Evolutionary conservation across 2,797 vertebrate genomes (phyloP), one percentile per base, ranked within the genome.

Genomic region (Pelochelys cantorii): DNA sequence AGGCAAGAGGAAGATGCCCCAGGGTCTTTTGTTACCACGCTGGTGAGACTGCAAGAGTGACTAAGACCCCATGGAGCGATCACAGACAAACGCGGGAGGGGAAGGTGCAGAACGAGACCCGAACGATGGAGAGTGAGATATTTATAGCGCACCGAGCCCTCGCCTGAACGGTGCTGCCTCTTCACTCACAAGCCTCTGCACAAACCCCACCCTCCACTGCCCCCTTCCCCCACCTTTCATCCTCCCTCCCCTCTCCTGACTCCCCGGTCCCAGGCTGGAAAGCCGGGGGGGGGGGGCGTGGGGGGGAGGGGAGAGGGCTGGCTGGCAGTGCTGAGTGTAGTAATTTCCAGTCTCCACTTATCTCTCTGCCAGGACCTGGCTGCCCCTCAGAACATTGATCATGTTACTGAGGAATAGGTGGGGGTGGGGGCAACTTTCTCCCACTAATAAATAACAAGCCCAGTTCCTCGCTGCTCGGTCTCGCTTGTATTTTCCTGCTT

Each of bases 271-370:
- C 42, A 15, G 29, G 20, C 14, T 3, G n/a, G 17, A 34, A 34
- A 71, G 82, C 13, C 60, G 42, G 42, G 42, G 42, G 42, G 5
- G 42, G 42, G 5, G 42, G 42, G 42, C 5, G 42, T 5, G 42
- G 5, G 42, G 42, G 5, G 42, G 42, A 6, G 83, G 42, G 42
- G 42, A 42, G 42, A 6, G 42, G 5, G 42, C 42, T 42, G 42
- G 42, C 90, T 85, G 83, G 77, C 62, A 2, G 3, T 15, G 25
- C 53, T 0, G 57, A 22, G 89, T 31, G 8, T 57, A 86, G 83
- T 54, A 62, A 88, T 13, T 65, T 34, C 56, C 82, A 93, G 78
- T 84, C 56, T 10, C 17, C 68, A 80, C 0, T 0, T 29, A 60
- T 62, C 79, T 0, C 3, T 74, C 79, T 83, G 79, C 91, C 81